Percentiles rank a stretch among this genome's conserved stretches.
phyloP scores from a whole-genome alignment of 1,140 invertebrate species.

The Pseudoatta argentina region DNA sequence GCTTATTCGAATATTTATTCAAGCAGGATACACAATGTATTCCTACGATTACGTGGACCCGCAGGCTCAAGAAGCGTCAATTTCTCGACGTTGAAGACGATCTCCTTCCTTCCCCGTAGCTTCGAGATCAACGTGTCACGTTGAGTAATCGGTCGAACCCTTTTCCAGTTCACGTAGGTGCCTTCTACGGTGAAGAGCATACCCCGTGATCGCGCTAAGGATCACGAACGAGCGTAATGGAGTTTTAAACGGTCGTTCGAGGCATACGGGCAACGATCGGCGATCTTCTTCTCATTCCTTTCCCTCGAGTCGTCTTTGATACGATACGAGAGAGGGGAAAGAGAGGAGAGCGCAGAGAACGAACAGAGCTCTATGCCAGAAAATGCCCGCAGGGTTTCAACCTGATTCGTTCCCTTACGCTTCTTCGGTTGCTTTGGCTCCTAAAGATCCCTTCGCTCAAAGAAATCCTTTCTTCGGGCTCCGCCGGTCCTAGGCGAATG shows the following conservation, averaged over 20 bases:
- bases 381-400: slow-evolving; percentile 64
- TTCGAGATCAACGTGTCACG: slow-evolving; percentile 63
- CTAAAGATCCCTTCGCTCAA: slow-evolving; percentile 40
- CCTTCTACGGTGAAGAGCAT: slow-evolving; percentile 42
- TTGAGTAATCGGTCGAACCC: slow-evolving; percentile 64
- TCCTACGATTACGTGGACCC: not conserved
- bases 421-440: slow-evolving; percentile 55
- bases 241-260: slow-evolving; percentile 77
- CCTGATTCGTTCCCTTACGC: slow-evolving; percentile 41
- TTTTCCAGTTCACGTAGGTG: slow-evolving; percentile 59
- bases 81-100: slow-evolving; percentile 32
- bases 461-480: slow-evolving; percentile 69
- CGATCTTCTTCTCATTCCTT: slow-evolving; percentile 57
- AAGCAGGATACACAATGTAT: not conserved
- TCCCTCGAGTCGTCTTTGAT: slow-evolving; percentile 68
- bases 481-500: slow-evolving; percentile 57
- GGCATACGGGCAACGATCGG: slow-evolving; percentile 68
- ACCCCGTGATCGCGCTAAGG: slow-evolving; percentile 60
- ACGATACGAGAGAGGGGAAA: slow-evolving; percentile 58
- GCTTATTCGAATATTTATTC: not conserved
- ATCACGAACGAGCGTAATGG: slow-evolving; percentile 75
- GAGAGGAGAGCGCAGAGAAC: slow-evolving; percentile 1
- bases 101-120: slow-evolving; percentile 33
- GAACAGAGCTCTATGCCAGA: slow-evolving; percentile 47
- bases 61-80: slow-evolving; percentile 27